Percentiles rank a stretch among this genome's conserved stretches.
Conservation (phyloP, 2,113 vertebrate genomes). For the Ailuropoda melanoleuca region DNA sequence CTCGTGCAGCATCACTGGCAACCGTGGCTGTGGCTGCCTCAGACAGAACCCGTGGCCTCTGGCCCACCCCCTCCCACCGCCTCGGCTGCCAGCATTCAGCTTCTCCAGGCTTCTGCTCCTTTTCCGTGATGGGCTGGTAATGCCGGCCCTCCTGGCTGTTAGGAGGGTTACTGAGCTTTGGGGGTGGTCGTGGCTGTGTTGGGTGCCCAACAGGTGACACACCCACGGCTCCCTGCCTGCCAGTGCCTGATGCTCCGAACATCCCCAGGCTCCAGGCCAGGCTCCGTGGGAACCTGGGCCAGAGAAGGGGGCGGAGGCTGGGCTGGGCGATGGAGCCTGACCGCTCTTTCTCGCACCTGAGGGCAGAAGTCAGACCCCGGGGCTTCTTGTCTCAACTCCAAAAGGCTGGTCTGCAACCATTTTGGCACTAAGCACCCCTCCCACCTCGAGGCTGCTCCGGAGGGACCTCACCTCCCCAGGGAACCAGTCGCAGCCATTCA, state of each 20-base stretch:
- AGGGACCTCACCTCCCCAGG: not conserved
- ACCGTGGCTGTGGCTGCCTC: not conserved
- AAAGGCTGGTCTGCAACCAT: not conserved
- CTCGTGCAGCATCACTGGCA: rapidly evolving
- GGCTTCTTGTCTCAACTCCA: not conserved
- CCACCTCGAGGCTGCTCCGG: not conserved
- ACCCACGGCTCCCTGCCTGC: not conserved
- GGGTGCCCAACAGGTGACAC: not conserved
- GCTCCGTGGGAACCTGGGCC: not conserved
- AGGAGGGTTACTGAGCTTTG: not conserved
- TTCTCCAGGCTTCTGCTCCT: not conserved
- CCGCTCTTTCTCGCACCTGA: not conserved
- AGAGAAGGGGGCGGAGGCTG: not conserved
- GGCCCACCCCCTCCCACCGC: not conserved
- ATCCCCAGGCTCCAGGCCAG: not conserved
- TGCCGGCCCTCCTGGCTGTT: not conserved
- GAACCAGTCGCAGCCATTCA: not conserved
- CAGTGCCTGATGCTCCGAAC: not conserved
- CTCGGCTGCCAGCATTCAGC: not conserved
- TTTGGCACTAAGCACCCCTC: rapidly evolving
- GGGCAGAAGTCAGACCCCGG: not conserved
- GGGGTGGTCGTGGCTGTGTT: rapidly evolving
- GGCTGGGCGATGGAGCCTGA: not conserved
- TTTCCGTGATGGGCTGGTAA: not conserved
- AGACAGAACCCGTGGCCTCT: not conserved